A percentile compares a stretch with the other conserved stretches of the same genome.
Evolutionary conservation across 2,113 vertebrate genomes (phyloP).

Genomic region (Centropus unirufus): DNA sequence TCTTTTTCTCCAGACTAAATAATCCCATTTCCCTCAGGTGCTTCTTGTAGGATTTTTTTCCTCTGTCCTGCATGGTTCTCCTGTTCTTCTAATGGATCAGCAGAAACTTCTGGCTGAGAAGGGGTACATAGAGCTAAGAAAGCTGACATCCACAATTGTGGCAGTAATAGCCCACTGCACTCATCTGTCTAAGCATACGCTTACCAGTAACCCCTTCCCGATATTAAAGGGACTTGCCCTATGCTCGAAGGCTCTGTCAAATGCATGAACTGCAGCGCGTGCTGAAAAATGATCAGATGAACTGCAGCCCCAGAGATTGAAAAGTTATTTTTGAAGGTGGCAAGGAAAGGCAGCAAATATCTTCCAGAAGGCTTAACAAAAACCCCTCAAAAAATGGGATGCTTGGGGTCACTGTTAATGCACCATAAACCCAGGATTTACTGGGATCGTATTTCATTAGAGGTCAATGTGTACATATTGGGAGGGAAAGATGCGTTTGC

Average conservation of each 20-base stretch:
- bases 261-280: accelerated
- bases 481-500: not conserved
- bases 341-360: not conserved
- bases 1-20: too few relatives aligned
- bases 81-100: not conserved
- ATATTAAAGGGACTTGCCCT: not conserved
- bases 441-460: not conserved
- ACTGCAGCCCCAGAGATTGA: not conserved
- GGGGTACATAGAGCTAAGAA: accelerated
- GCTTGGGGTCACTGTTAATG: not conserved
- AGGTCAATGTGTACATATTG: not conserved
- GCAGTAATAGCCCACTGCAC: not conserved
- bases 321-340: not conserved
- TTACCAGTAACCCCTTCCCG: not conserved
- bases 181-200: not conserved
- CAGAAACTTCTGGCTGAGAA: not conserved
- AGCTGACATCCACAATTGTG: not conserved
- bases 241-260: not conserved
- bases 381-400: not conserved
- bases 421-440: not conserved
- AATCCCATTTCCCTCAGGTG: too few relatives aligned
- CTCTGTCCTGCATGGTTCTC: not conserved
- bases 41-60: too few relatives aligned
- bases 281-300: not conserved
- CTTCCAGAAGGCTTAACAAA: not conserved